phyloP scores from a whole-genome alignment of 2,888 invertebrate species.

The Pseudococcus viburni region DNA sequence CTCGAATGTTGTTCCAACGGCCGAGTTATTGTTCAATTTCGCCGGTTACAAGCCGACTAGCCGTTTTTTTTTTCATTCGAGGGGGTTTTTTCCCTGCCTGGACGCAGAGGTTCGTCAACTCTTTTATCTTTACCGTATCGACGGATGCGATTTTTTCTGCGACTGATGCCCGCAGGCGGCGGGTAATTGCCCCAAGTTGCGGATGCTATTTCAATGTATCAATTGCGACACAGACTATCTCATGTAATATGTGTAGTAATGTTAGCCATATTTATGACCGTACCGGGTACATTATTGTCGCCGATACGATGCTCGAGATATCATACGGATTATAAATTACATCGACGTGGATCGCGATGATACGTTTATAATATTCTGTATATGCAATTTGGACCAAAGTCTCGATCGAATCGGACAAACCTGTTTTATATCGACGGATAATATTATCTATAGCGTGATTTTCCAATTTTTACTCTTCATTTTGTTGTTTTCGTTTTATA shows the following conservation, averaged over 20 bases:
- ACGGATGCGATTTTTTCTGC: not conserved
- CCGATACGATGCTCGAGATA: conserved; percentile 17
- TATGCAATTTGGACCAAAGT: conserved; percentile 14
- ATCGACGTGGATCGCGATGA: not conserved
- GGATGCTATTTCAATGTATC: conserved; percentile 36
- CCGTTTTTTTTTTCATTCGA: not conserved
- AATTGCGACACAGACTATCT: conserved; percentile 26
- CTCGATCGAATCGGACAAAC: not conserved
- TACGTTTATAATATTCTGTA: not conserved
- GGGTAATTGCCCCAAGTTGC: conserved; percentile 26
- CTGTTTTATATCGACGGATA: not conserved
- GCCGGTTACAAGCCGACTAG: not conserved
- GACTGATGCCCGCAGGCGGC: not conserved
- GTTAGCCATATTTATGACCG: conserved; percentile 42
- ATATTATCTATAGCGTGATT: conserved; percentile 10
- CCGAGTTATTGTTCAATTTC: conserved; percentile 62
- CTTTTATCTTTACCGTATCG: conserved; percentile 57
- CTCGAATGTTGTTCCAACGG: conserved; percentile 29
- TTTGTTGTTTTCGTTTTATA: not conserved
- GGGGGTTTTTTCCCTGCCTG: not conserved
- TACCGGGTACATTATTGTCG: conserved; percentile 9
- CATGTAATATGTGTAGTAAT: conserved; percentile 27
- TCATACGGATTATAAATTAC: conserved; percentile 13
- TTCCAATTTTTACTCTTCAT: not conserved
- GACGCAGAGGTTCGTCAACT: not conserved